A percentile compares a stretch with the other conserved stretches of the same genome.
Evolutionary conservation across 2,888 invertebrate species (phyloP).

Genomic region (Acrocyrtus sp.): DNA sequence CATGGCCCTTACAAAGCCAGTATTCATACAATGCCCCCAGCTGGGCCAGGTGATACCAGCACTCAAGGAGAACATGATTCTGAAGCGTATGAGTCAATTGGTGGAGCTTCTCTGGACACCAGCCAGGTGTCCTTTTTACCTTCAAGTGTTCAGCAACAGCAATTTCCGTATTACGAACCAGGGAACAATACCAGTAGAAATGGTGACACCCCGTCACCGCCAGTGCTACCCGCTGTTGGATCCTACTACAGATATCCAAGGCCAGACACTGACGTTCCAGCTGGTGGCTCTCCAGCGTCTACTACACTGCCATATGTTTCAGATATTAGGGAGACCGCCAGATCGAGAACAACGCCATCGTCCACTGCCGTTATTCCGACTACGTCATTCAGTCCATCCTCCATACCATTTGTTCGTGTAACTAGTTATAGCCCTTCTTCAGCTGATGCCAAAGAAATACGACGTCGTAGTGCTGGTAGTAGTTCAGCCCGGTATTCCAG

Average conservation of each 20-base stretch:
- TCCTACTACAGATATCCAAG: slow-evolving; percentile 59
- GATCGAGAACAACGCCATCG: slow-evolving; percentile 34
- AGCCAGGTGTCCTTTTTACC: slow-evolving; percentile 44
- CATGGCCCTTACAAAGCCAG: slow-evolving; percentile 57
- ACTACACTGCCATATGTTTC: slow-evolving; percentile 50
- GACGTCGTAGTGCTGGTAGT: slow-evolving; percentile 48
- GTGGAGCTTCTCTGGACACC: slow-evolving; percentile 44
- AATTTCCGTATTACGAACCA: slow-evolving; percentile 24
- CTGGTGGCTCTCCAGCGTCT: slow-evolving; percentile 41
- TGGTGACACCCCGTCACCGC: slow-evolving; percentile 58
- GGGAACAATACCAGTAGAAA: slow-evolving; percentile 32
- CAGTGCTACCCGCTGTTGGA: slow-evolving; percentile 51
- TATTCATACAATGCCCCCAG: slow-evolving; percentile 51
- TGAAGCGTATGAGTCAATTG: slow-evolving; percentile 39
- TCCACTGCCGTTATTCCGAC: slow-evolving; percentile 34
- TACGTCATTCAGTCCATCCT: slow-evolving; percentile 27
- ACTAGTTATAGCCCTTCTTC: slow-evolving; percentile 52
- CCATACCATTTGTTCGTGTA: slow-evolving; percentile 36
- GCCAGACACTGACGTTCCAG: slow-evolving; percentile 55
- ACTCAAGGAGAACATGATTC: slow-evolving; percentile 26
- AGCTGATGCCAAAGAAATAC: slow-evolving; percentile 49
- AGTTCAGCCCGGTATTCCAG: slow-evolving; percentile 53
- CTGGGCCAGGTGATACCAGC: slow-evolving; percentile 28
- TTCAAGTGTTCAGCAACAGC: slow-evolving; percentile 49
- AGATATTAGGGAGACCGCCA: slow-evolving; percentile 45